Percentiles rank a stretch among this genome's conserved stretches.
phyloP scores from a whole-genome alignment of 2,888 invertebrate species.

The Lysandra coridon region DNA sequence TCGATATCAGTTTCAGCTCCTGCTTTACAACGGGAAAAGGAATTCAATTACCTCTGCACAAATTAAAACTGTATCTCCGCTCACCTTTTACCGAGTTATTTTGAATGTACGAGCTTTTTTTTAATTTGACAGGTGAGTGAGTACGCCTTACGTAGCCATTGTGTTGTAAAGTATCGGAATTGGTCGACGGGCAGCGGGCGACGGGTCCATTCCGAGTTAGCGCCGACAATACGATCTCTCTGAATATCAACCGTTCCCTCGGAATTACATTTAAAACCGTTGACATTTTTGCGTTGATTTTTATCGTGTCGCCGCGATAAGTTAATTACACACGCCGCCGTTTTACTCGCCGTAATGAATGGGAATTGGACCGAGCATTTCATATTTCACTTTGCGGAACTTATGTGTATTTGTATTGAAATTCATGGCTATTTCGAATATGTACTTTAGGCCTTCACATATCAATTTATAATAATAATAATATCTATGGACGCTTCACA shows the following conservation, averaged over 20 bases:
- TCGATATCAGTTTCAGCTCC: slow-evolving; percentile 36
- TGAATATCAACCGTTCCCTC: slow-evolving; percentile 70
- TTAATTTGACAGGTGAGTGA: slow-evolving; percentile 79
- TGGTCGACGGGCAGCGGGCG: slow-evolving; percentile 53
- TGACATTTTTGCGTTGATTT: slow-evolving; percentile 53
- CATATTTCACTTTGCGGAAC: slow-evolving; percentile 17
- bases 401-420: not conserved
- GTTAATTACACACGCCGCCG: slow-evolving; percentile 55
- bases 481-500: too few species aligned
- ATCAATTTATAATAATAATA: not conserved
- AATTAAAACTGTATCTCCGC: slow-evolving; percentile 45
- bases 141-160: slow-evolving; percentile 75
- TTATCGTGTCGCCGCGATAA: slow-evolving; percentile 51
- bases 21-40: slow-evolving; percentile 37
- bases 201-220: slow-evolving; percentile 70
- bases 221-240: slow-evolving; percentile 68
- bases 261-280: slow-evolving; percentile 57
- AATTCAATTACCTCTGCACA: slow-evolving; percentile 43
- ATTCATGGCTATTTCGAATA: too few species aligned
- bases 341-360: slow-evolving; percentile 43
- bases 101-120: slow-evolving; percentile 71
- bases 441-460: too few species aligned
- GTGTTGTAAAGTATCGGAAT: slow-evolving; percentile 78
- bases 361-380: slow-evolving; percentile 28
- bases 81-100: slow-evolving; percentile 47